Base-by-base conservation (phyloP, 2,888 invertebrate species). In the Leptinotarsa haldemani region DNA sequence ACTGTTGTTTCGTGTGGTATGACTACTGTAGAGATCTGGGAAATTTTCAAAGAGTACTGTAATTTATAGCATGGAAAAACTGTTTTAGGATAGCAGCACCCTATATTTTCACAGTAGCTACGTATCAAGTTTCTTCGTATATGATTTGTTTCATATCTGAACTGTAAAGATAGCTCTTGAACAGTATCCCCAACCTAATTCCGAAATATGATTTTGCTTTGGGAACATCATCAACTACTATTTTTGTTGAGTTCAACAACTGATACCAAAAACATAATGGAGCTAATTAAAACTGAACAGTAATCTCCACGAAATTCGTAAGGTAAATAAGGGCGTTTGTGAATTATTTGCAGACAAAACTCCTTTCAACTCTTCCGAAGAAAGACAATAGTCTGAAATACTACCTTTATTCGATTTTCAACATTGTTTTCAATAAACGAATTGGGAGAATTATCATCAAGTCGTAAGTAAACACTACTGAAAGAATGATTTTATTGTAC, bases 181-280 rank as follows among this genome's bases (percentile, higher is more conserved):
- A 30, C 30, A 30, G 9, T 30, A 9, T 30, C 30, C 30, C 9
- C 30, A 30, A 30, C 30, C 7, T 30, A 30, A 30, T 30, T 30
- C 7, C 7, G 30, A 30, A 30, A 30, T 30, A 30, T 30, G 9
- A 30, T 30, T 30, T 30, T 40, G 9, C 9, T 9, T 40, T 2
- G 0, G 1, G 9, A 40, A 40, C 40, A 40, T 40, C 9, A 40
- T 40, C 9, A 40, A 40, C 9, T 9, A 40, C 40, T 50, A 13
- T 50, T 15, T 50, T 50, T 50, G 5, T 50, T 50, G 4, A 50
- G n/a, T 50, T 16, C 16, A 16, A 50, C 4, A 50, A 9, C 9
- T 40, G 50, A 50, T 50, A 50, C n/a, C 50, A n/a, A 50, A n/a
- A 50, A 40, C 50, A 50, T 50, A 50, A 50, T 50, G 50, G 13